A percentile compares a stretch with the other conserved stretches of the same genome.
Conservation (phyloP, 2,113 vertebrate species). For the Protobothrops flavoviridis region DNA sequence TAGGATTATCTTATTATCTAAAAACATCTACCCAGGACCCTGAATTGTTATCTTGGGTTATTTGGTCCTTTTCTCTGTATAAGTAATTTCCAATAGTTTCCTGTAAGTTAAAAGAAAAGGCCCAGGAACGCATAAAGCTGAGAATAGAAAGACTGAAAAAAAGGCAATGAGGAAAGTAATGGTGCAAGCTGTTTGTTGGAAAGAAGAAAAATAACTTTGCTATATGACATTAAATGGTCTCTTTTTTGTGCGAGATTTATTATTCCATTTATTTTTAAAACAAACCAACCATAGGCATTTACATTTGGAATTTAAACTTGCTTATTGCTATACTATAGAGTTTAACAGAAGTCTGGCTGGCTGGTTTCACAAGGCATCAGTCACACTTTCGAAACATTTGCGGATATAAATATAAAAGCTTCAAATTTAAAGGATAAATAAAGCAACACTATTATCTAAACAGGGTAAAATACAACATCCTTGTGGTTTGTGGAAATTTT, state of each 20-base stretch:
- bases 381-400: constrained; percentile 73
- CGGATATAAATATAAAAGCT: constrained; percentile 81
- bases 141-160: neutral
- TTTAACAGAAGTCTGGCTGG: constrained; percentile 64
- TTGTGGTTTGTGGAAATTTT: constrained; percentile 84
- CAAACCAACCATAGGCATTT: constrained; percentile 64
- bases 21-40: constrained; percentile 21
- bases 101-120: constrained; percentile 19
- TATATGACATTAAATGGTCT: constrained; percentile 44
- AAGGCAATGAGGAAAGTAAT: constrained; percentile 36
- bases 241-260: constrained; percentile 56
- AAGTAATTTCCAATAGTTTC: constrained; percentile 35
- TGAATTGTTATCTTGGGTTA: constrained; percentile 15
- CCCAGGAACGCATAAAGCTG: neutral
- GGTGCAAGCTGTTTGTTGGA: constrained; percentile 45
- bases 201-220: constrained; percentile 55
- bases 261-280: constrained; percentile 68
- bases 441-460: constrained; percentile 80
- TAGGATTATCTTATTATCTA: neutral
- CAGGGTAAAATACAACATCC: constrained; percentile 86
- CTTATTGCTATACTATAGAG: constrained; percentile 55
- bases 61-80: neutral
- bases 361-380: constrained; percentile 73
- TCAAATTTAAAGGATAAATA: constrained; percentile 81
- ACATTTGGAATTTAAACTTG: constrained; percentile 65